These are phyloP conservation scores for Plusia festucae DNA, from an alignment of 2,888 invertebrate species.

Conservation along the genomic window DNA sequence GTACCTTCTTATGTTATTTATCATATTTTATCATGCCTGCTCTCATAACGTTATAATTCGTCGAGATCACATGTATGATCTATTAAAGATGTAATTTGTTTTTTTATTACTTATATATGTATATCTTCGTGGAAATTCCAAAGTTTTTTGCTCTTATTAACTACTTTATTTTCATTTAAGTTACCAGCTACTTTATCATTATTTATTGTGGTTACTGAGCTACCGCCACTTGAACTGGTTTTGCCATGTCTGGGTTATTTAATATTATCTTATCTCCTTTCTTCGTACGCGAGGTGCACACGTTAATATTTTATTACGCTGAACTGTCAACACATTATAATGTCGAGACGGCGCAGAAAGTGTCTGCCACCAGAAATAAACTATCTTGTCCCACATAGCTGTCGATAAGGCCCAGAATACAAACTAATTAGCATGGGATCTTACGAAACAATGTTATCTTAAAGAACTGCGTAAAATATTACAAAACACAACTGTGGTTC, in stretches of 20 bases:
- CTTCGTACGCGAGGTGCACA: conserved; percentile 38
- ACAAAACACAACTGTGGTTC: conserved; percentile 29
- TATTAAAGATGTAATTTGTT: conserved; percentile 11
- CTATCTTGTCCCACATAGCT: conserved; percentile 77
- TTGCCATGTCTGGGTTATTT: conserved; percentile 44
- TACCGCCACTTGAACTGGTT: conserved; percentile 44
- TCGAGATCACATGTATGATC: too few species aligned
- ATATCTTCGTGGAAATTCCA: not conserved
- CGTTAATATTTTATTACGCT: conserved; percentile 56
- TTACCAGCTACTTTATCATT: conserved; percentile 15
- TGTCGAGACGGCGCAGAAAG: conserved; percentile 67
- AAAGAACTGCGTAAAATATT: conserved; percentile 53
- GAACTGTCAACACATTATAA: conserved; percentile 64
- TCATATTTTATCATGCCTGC: conserved; percentile 9
- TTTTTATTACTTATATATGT: conserved; percentile 22
- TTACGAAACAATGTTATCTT: conserved; percentile 63
- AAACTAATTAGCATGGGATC: conserved; percentile 65
- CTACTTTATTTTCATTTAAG: conserved; percentile 12
- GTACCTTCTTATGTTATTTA: too few species aligned
- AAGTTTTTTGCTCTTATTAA: not conserved
- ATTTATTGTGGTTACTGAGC: conserved; percentile 28
- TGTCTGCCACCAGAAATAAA: conserved; percentile 77
- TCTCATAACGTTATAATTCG: conserved; percentile 9
- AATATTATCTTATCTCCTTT: conserved; percentile 56
- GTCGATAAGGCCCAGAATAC: conserved; percentile 73